These are phyloP conservation scores for Hemibagrus wyckioides DNA, from an alignment of 2,113 vertebrate genomes.

Conservation along the genomic window DNA sequence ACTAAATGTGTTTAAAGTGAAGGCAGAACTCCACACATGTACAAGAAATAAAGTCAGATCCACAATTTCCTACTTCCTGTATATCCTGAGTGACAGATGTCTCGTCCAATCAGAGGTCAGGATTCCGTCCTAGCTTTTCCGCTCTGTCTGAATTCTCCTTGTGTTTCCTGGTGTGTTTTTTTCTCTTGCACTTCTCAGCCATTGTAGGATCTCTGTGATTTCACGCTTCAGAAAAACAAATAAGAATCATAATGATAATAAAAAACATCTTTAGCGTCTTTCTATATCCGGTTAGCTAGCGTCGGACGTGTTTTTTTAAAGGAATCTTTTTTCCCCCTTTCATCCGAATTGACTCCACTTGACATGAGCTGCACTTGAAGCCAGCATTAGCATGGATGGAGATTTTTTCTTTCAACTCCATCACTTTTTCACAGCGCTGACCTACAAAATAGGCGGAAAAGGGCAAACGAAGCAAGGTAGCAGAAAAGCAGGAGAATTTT, in stretches of 20 bases:
- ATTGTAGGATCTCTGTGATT: too few relatives aligned
- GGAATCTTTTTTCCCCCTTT: background rate
- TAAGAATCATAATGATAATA: too few relatives aligned
- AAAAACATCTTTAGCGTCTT: background rate
- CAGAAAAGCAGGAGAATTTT: background rate
- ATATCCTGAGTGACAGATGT: too few relatives aligned
- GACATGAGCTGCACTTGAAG: background rate
- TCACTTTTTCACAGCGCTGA: background rate
- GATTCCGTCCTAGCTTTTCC: too few relatives aligned
- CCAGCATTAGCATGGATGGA: background rate
- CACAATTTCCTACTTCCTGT: too few relatives aligned
- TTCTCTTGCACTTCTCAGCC: too few relatives aligned
- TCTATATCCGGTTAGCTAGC: background rate
- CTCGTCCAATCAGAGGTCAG: too few relatives aligned
- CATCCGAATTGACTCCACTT: background rate
- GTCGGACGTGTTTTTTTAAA: background rate
- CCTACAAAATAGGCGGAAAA: background rate
- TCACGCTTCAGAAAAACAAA: background rate
- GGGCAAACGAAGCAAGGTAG: background rate
- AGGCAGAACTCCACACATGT: too few relatives aligned
- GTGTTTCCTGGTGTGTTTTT: background rate
- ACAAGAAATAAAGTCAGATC: too few relatives aligned
- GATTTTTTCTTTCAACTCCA: background rate
- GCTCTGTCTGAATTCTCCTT: too few relatives aligned
- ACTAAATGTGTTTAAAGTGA: too few relatives aligned